Evolutionary conservation across 2,797 vertebrate genomes (phyloP).

Genomic region (Acanthiza pusilla): DNA sequence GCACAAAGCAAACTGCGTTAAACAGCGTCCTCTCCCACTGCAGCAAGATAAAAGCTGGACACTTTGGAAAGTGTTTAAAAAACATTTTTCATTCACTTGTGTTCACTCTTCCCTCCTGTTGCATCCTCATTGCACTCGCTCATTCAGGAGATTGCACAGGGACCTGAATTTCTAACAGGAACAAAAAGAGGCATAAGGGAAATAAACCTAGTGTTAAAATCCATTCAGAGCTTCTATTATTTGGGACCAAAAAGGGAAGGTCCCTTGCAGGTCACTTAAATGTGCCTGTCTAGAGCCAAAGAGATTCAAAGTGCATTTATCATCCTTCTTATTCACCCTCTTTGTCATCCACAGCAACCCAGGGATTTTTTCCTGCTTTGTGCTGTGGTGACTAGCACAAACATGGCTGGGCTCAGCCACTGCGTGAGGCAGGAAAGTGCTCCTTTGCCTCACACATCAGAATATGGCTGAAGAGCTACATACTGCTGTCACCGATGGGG

Average conservation of each 20-base stretch:
- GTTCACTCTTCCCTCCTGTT: conserved; percentile 13
- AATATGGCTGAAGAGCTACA: not conserved
- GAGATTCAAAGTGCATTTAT: conserved; percentile 27
- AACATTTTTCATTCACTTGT: conserved; percentile 28
- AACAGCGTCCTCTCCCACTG: not conserved
- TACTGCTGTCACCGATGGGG: not conserved
- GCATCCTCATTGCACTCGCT: not conserved
- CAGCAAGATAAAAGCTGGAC: not conserved
- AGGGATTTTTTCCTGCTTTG: not conserved
- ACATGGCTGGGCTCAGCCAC: not conserved
- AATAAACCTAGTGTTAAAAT: conserved; percentile 8
- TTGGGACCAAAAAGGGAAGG: conserved; percentile 20
- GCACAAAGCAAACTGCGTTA: not conserved
- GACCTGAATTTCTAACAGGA: conserved; percentile 11
- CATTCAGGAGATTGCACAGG: not conserved
- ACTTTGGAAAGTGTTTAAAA: conserved; percentile 10
- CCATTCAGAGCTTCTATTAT: conserved; percentile 47
- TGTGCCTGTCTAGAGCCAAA: conserved; percentile 29
- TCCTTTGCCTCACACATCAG: not conserved
- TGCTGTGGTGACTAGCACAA: not conserved
- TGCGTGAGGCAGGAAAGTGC: not conserved
- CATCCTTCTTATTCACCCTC: conserved; percentile 5
- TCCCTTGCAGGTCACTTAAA: conserved; percentile 46
- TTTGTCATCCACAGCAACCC: not conserved
- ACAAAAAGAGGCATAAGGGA: not conserved